Evolutionary conservation across 2,888 invertebrate species (phyloP), one percentile per base, ranked within the genome.

Genomic region (Zhengitettix transpicula): DNA sequence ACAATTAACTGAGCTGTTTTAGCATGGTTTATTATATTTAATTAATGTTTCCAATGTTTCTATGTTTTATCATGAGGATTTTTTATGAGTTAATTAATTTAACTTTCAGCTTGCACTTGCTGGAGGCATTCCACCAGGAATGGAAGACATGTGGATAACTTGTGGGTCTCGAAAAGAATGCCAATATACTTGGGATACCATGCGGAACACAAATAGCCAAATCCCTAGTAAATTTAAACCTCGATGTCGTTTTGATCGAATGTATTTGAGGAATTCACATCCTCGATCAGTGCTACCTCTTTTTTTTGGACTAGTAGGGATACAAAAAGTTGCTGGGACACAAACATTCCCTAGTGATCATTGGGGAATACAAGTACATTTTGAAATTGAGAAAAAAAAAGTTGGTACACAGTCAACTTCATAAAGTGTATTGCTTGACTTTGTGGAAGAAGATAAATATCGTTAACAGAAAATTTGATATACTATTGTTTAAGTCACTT

Each of bases 101-200:
- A 56, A 52, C 53, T 64, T 68, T 41, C 62, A 73, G 72, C 60
- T 75, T 52, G 66, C 66, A 55, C 67, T 66, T 41, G 63, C 68
- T 2, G 75, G 74, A 11, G 72, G 72, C 9, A 53, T 75, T 10
- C 78, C 79, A 1, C 60, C 65, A 1, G 71, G 71, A 28, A 65
- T 78, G 51, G 66, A 66, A 54, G 80, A 80, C 66, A 55, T 80
- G 3, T 82, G 81, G 81, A 71, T 74, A 55, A 67, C 70, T 9
- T 77, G 77, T 56, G 82, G 81, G 1, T 68, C 71, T n/a, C 71
- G 77, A 10, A 69, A 69, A 56, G 76, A 76, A 62, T 74, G 74
- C 17, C 69, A 73, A 58, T 81, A 72, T 68, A 82, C 81, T 0
- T 82, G 81, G 80, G 81, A 82, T 68, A 71, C 72, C 60, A 68